Conservation (phyloP, 1,140 invertebrate genomes). For the Melitaea cinxia region DNA sequence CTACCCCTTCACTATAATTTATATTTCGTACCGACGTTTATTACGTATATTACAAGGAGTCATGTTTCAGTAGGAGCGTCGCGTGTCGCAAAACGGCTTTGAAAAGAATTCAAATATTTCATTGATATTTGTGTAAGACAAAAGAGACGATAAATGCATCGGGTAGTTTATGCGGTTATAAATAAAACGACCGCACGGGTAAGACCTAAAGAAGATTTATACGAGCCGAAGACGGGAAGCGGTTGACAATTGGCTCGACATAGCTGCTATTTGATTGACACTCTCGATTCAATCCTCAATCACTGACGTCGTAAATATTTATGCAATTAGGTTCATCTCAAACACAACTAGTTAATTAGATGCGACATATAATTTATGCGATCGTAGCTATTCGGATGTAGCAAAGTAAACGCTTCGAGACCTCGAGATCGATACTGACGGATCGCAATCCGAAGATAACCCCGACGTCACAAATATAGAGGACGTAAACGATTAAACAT, state of each 20-base stretch:
- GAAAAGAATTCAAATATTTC: not conserved
- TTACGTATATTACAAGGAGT: slow-evolving; percentile 9
- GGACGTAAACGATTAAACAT: not conserved
- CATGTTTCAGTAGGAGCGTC: not conserved
- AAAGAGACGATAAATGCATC: slow-evolving; percentile 11
- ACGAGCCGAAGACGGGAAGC: slow-evolving; percentile 5
- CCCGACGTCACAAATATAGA: not conserved
- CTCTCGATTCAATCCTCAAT: slow-evolving; percentile 14
- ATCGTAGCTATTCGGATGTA: not conserved
- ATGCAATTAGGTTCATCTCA: slow-evolving; percentile 15
- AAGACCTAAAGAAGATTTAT: slow-evolving; percentile 23
- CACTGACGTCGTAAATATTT: slow-evolving; percentile 23
- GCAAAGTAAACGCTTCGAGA: not conserved
- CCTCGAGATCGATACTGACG: not conserved
- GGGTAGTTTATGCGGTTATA: slow-evolving; percentile 15
- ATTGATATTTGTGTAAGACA: slow-evolving; percentile 12
- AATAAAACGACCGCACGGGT: slow-evolving; percentile 7
- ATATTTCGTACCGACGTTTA: not conserved
- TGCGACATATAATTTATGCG: slow-evolving; percentile 5
- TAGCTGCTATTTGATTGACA: slow-evolving; percentile 16
- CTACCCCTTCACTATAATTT: slow-evolving; percentile 9
- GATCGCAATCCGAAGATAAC: not conserved
- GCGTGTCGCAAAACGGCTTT: not conserved
- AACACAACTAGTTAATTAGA: slow-evolving; percentile 24
- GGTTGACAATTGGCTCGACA: slow-evolving; percentile 8